Evolutionary conservation across 2,888 invertebrate genomes (phyloP), one percentile per base, ranked within the genome.

Genomic region (Eurois occulta): DNA sequence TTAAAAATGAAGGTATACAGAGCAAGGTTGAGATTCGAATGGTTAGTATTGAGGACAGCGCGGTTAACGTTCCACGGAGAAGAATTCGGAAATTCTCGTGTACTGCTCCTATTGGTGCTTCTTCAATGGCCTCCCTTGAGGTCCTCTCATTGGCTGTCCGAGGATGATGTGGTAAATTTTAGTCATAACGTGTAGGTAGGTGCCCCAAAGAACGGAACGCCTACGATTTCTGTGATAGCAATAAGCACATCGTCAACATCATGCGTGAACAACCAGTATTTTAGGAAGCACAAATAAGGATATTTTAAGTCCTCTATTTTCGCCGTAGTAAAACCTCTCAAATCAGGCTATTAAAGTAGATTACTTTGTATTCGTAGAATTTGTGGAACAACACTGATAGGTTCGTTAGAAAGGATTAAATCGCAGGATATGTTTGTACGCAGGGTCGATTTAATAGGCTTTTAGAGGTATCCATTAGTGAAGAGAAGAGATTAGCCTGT

Each of bases 391-490:
- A 11, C 76, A 66, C 52, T 66, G 62, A 74, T 74, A 24, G 74
- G 72, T 75, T 78, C 55, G 65, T 87, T 75, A 67, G 60, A 72
- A 74, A 76, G 80, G 81, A 81, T 84, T 87, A 86, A 62, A 70
- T 68, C 32, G 11, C 35, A 81, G 86, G 83, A 85, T 82, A 85
- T 79, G 83, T 86, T 77, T 81, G 83, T 71, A 65, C 64, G 80
- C 80, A 74, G 85, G 88, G 83, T 85, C 82, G 84, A 87, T 90
- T 90, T 91, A 91, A 91, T 90, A 90, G 88, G 88, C 89, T 92
- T 91, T 74, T 89, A 84, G 81, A 80, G 88, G 90, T 90, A 90
- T 91, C 91, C 90, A 94, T 93, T 92, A 92, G 88, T 87, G 86
- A 87, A 60, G 84, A 86, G 80, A 90, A 92, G 79, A 90, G 92